Base-by-base conservation (phyloP, 2,113 vertebrate species). In the Thymallus thymallus region DNA sequence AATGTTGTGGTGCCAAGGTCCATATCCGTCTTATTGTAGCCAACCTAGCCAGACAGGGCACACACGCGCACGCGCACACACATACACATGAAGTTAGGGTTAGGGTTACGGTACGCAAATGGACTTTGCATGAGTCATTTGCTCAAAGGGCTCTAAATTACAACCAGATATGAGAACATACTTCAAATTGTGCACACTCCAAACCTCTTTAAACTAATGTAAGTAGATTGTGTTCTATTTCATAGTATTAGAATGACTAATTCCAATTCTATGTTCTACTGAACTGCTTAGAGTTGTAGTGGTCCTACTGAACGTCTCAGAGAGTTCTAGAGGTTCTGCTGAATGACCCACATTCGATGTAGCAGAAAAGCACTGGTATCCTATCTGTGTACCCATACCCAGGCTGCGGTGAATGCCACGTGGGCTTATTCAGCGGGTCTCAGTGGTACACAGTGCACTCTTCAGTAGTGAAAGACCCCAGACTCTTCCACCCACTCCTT, bases 401-500 rank as follows among this genome's bases (percentile, higher is more conserved):
- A 58, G 73, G 73, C 74, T 83, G 80, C 72, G 71, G 80, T 75
- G 73, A 75, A 61, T 76, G 86, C 89, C 87, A 90, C 85, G 79
- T 89, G 78, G 79, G 85, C 80, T 18, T 41, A 73, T 87, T 89
- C 86, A 84, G 77, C 77, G 68, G 82, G 72, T 76, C 81, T 88
- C 77, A 83, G 9, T 41, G 35, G 35, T 41, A 41, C 35, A 41
- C 7, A 41, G 35, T 10, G 35, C 35, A 41, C 9, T 41, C 35
- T 41, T 41, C 35, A 41, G 35, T 7, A 41, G 32, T 6, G 6
- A 35, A 35, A 35, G 32, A 35, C 5, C 6, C 32, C 6, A 35
- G 32, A 35, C 6, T 35, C 32, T 6, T 35, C 32, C 6, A 6
- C 6, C 6, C 35, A 7, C 9, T 10, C 35, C 35, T 41, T 41